These are phyloP conservation scores for Glareola pratincola DNA, from an alignment of 2,113 vertebrate genomes.

Conservation along the genomic window DNA sequence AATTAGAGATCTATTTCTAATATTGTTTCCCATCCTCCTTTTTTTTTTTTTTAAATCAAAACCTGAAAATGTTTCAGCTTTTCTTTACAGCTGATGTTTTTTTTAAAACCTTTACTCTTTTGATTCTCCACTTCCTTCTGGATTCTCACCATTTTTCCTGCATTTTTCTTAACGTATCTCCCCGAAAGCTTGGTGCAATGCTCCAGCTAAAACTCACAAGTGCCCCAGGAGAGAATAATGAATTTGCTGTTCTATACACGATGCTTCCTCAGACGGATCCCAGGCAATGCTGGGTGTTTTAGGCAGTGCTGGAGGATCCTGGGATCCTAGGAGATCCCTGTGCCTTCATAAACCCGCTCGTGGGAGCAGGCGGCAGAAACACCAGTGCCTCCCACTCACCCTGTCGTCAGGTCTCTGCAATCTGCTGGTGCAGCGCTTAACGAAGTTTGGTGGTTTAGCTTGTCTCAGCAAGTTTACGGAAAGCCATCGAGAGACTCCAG, in stretches of 20 bases:
- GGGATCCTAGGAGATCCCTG: not conserved
- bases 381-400: not conserved
- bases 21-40: not conserved
- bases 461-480: not conserved
- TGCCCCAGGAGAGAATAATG: not conserved
- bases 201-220: not conserved
- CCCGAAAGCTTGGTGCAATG: not conserved
- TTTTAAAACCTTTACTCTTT: not conserved
- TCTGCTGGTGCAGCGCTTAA: not conserved
- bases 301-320: not conserved
- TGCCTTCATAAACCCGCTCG: not conserved
- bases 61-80: not conserved
- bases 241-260: not conserved
- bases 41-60: not conserved
- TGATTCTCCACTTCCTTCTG: not conserved
- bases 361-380: not conserved
- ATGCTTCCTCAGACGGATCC: not conserved
- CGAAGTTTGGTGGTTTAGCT: not conserved
- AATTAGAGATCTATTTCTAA: not conserved
- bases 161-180: rapidly evolving
- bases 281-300: not conserved
- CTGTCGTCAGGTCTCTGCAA: not conserved
- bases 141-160: not conserved
- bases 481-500: not conserved
- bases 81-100: not conserved